These are phyloP conservation scores for Spheniscus humboldti DNA, from an alignment of 2,797 vertebrate genomes.

Conservation along the genomic window DNA sequence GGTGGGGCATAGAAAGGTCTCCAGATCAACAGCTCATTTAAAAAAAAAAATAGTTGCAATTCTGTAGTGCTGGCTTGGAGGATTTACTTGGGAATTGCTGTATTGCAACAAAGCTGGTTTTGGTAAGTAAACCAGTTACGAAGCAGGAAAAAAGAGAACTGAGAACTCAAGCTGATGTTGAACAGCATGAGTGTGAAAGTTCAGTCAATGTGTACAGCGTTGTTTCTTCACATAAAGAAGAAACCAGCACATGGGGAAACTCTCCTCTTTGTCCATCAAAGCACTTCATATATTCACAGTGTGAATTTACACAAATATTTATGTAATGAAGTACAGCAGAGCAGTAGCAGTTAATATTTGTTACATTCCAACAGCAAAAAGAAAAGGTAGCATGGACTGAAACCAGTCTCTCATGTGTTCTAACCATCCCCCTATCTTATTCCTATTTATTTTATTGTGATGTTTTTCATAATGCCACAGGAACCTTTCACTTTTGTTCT, in stretches of 20 bases:
- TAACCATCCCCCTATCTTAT: neutral
- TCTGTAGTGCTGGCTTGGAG: neutral
- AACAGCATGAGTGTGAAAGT: slow-evolving; percentile 36
- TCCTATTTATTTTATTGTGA: neutral
- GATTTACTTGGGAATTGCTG: neutral
- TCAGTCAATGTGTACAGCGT: neutral
- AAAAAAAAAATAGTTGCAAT: neutral
- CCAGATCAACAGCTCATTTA: neutral
- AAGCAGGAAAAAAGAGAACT: neutral
- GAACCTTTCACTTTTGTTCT: neutral
- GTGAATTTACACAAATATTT: slow-evolving; percentile 64
- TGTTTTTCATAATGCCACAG: neutral
- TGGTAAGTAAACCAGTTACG: slow-evolving; percentile 8
- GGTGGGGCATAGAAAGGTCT: neutral
- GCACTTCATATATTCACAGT: slow-evolving; percentile 47
- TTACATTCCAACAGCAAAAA: slow-evolving; percentile 44
- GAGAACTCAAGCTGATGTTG: slow-evolving; percentile 45
- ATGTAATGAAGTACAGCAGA: slow-evolving; percentile 39
- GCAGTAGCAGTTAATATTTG: slow-evolving; percentile 59
- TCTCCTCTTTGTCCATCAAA: slow-evolving; percentile 20
- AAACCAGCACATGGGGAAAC: slow-evolving; percentile 2
- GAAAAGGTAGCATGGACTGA: slow-evolving; percentile 29
- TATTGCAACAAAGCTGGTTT: neutral
- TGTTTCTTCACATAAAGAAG: slow-evolving; percentile 29
- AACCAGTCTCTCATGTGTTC: neutral